A percentile compares a stretch with the other conserved stretches of the same genome.
phyloP scores from a whole-genome alignment of 2,888 invertebrate species.

The Campoletis raptor region DNA sequence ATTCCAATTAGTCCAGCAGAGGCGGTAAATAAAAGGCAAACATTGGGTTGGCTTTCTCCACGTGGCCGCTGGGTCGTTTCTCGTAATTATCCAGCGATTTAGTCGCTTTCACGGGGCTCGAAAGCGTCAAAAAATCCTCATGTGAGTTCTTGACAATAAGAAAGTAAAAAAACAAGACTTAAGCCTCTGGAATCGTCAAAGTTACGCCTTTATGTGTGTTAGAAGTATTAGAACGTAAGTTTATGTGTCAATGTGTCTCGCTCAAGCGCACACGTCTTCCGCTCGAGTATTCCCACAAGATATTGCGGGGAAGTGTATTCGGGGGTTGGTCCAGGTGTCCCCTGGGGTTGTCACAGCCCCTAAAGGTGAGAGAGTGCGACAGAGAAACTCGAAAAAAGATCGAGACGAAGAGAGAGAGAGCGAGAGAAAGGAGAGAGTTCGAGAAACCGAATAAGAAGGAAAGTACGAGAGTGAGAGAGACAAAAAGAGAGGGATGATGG shows the following conservation, averaged over 20 bases:
- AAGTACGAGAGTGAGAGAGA: conserved; percentile 52
- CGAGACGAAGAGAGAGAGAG: conserved; percentile 23
- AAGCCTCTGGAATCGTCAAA: background rate
- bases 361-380: conserved; percentile 6
- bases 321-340: conserved; percentile 72
- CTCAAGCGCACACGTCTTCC: conserved; percentile 52
- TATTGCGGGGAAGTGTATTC: conserved; percentile 41
- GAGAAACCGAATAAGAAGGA: background rate
- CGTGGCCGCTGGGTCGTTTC: conserved; percentile 26
- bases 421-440: conserved; percentile 33
- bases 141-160: background rate
- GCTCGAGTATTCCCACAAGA: conserved; percentile 69
- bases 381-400: background rate
- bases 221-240: background rate
- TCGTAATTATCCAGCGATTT: conserved; percentile 69
- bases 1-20: conserved; percentile 59
- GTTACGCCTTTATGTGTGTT: conserved; percentile 21
- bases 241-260: conserved; percentile 14
- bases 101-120: conserved; percentile 56
- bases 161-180: background rate
- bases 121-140: conserved; percentile 4
- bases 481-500: conserved; percentile 58
- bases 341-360: conserved; percentile 11
- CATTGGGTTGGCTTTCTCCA: conserved; percentile 6
- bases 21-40: conserved; percentile 28